Percentiles rank a stretch among this genome's conserved stretches.
Evolutionary conservation across 2,888 invertebrate genomes (phyloP).

Genomic region (Synanthedon andrenaeformis): DNA sequence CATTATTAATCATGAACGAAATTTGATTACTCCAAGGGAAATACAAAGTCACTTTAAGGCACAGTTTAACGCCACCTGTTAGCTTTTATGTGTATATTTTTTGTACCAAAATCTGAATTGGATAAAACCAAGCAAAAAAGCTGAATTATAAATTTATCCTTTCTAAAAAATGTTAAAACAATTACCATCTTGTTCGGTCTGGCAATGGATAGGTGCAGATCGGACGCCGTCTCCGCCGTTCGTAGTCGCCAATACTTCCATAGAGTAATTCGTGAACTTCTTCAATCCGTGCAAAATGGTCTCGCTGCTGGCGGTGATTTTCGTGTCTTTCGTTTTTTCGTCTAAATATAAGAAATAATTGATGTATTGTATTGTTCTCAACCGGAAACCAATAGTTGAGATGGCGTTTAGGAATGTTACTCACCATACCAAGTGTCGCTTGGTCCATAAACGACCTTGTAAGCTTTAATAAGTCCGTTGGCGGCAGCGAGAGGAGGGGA

Average conservation of each 20-base stretch:
- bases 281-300: constrained; percentile 93
- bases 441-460: constrained; percentile 93
- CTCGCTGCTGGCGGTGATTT: constrained; percentile 92
- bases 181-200: constrained; percentile 94
- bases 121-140: too few species aligned
- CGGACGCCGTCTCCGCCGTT: constrained; percentile 95
- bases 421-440: constrained; percentile 93
- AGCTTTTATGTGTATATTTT: too few species aligned
- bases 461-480: constrained; percentile 95
- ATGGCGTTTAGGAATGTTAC: constrained; percentile 29
- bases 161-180: not conserved
- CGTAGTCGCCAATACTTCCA: constrained; percentile 95
- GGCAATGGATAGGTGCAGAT: constrained; percentile 88
- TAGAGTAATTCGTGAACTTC: constrained; percentile 96
- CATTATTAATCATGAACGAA: not conserved
- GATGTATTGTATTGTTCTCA: not conserved
- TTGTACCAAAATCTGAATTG: too few species aligned
- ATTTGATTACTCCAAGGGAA: not conserved
- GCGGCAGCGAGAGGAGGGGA: constrained; percentile 92
- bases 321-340: constrained; percentile 90
- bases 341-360: constrained; percentile 55
- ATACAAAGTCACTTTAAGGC: too few species aligned
- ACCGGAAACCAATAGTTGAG: too few species aligned
- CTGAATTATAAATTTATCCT: not conserved
- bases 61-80: too few species aligned